Percentiles rank a stretch among this genome's conserved stretches.
Conservation (phyloP, 92 coral and sea anemone genomes). For the Diadumene lineata region DNA sequence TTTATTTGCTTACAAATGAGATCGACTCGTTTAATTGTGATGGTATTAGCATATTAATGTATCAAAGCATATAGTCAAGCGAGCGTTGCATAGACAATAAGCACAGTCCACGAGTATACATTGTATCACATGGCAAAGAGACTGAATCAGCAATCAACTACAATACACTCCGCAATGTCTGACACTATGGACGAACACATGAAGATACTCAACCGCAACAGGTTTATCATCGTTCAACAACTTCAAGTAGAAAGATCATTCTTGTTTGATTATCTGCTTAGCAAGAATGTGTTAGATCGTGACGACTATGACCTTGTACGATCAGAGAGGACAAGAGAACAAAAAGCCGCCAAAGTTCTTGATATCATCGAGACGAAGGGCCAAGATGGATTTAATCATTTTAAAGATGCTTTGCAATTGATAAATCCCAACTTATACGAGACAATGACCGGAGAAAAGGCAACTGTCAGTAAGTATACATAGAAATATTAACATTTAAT, state of each 20-base stretch:
- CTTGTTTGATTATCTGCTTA: slow-evolving; percentile 69
- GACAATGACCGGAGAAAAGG: slow-evolving; percentile 64
- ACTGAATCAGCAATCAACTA: no score
- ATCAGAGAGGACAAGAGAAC: slow-evolving; percentile 66
- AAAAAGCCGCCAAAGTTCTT: slow-evolving; percentile 58
- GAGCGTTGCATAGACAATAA: no score
- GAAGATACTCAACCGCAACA: slow-evolving; percentile 44
- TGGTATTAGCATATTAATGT: no score
- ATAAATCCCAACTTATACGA: slow-evolving; percentile 70
- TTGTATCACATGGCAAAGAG: no score
- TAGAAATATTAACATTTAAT: no score
- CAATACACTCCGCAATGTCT: no score
- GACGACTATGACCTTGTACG: slow-evolving; percentile 67
- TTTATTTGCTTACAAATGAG: no score
- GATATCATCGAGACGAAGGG: slow-evolving; percentile 69
- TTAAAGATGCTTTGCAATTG: slow-evolving; percentile 64
- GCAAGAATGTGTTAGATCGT: slow-evolving; percentile 63
- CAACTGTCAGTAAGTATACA: slow-evolving; percentile 53
- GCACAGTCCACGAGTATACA: no score
- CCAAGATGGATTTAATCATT: slow-evolving; percentile 57
- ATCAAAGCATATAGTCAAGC: no score
- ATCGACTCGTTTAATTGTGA: no score
- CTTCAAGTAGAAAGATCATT: slow-evolving; percentile 69
- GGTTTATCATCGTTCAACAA: slow-evolving; percentile 46
- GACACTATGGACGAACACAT: not conserved